These are phyloP conservation scores for Phyllostomus discolor DNA, from an alignment of 2,113 vertebrate species.

Conservation along the genomic window DNA sequence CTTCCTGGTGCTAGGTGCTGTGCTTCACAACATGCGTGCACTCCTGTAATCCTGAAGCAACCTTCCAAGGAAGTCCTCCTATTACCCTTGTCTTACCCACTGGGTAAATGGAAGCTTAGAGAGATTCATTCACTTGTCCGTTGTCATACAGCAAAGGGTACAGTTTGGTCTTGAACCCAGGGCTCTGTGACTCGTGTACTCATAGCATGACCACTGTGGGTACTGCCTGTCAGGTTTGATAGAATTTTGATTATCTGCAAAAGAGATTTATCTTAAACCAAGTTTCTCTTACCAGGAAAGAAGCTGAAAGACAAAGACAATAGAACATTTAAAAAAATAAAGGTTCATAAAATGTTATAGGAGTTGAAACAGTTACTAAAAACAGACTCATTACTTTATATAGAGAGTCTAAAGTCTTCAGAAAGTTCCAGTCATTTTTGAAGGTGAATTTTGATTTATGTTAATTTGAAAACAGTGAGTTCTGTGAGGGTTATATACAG, in stretches of 20 bases:
- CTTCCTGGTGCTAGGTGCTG: not conserved
- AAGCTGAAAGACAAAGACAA: not conserved
- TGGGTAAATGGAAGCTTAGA: not conserved
- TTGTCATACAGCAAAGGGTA: not conserved
- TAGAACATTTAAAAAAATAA: slow-evolving; percentile 4
- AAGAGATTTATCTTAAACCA: slow-evolving; percentile 13
- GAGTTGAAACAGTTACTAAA: slow-evolving; percentile 33
- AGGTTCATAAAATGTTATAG: not conserved
- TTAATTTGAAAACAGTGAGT: slow-evolving; percentile 53
- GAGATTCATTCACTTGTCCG: not conserved
- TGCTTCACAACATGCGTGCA: not conserved
- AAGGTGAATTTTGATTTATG: slow-evolving; percentile 65
- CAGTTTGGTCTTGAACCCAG: not conserved
- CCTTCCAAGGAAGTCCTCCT: not conserved
- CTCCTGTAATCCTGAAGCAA: not conserved
- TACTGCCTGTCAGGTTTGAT: not conserved
- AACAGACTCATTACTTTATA: slow-evolving; percentile 22
- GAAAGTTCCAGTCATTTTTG: slow-evolving; percentile 39
- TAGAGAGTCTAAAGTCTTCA: slow-evolving; percentile 24
- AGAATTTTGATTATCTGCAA: not conserved
- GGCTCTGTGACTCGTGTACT: not conserved
- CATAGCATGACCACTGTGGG: not conserved
- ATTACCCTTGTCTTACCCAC: not conserved
- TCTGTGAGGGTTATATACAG: slow-evolving; percentile 47
- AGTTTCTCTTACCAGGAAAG: slow-evolving; percentile 1